Evolutionary conservation across 2,797 vertebrate genomes (phyloP).

Genomic region (Bovichtus variegatus): DNA sequence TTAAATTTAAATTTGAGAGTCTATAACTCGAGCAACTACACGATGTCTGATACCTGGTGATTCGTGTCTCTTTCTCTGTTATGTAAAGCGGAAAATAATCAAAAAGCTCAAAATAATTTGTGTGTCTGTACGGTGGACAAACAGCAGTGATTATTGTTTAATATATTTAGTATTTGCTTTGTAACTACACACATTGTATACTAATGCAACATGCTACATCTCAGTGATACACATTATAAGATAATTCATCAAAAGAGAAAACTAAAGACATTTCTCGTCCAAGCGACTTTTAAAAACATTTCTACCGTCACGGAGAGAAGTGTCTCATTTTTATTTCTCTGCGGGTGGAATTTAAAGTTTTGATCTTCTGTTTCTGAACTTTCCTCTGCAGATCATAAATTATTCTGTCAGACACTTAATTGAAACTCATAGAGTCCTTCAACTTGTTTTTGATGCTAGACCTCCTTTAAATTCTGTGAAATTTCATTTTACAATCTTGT

Average conservation of each 20-base stretch:
- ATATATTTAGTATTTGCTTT: not conserved
- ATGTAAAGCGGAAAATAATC: too few species aligned
- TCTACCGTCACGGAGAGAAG: not conserved
- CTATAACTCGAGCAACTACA: too few species aligned
- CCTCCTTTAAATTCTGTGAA: not conserved
- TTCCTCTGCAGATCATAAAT: constrained; percentile 13
- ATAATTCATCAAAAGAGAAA: not conserved
- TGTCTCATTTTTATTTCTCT: not conserved
- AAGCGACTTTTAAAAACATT: not conserved
- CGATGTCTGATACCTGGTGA: too few species aligned
- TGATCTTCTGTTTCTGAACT: constrained; percentile 10
- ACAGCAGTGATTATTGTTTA: not conserved
- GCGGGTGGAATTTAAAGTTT: constrained; percentile 4
- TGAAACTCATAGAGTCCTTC: not conserved
- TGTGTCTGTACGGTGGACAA: not conserved
- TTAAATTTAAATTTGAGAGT: too few species aligned
- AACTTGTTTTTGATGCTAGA: not conserved
- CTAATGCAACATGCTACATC: not conserved
- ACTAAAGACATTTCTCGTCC: not conserved
- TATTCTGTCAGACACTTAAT: constrained; percentile 28
- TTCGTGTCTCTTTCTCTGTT: too few species aligned
- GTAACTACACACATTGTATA: not conserved
- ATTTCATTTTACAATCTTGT: not conserved
- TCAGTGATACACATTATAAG: not conserved
- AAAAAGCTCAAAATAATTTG: not conserved